Percentiles rank a stretch among this genome's conserved stretches.
Conservation (phyloP, 2,888 invertebrate species). For the Orthosia gothica region DNA sequence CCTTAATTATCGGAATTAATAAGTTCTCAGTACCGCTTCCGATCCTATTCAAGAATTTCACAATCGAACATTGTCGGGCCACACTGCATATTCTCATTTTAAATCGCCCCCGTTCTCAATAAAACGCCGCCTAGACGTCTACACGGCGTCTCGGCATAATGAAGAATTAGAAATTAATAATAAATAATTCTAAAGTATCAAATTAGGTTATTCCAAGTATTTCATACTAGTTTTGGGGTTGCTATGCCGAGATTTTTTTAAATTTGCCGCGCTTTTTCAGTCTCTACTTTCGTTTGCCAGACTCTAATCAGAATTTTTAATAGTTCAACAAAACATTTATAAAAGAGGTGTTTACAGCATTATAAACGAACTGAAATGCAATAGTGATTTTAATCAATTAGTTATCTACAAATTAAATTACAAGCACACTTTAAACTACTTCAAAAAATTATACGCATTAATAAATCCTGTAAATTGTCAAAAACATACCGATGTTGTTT, state of each 20-base stretch:
- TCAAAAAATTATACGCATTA: not conserved
- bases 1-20: constrained; percentile 23
- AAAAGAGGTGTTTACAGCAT: not conserved
- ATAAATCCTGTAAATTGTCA: not conserved
- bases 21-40: constrained; percentile 13
- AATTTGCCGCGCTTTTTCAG: no score
- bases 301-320: not conserved
- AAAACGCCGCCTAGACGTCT: constrained; percentile 79
- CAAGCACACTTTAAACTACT: not conserved
- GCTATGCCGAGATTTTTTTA: no score
- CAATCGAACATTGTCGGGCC: constrained; percentile 74
- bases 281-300: no score
- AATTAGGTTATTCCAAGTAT: no score
- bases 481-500: not conserved
- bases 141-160: constrained; percentile 74
- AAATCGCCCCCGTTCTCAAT: constrained; percentile 76
- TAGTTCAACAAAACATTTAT: not conserved
- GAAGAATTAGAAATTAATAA: no score
- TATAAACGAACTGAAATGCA: not conserved
- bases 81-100: constrained; percentile 86
- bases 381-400: not conserved
- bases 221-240: no score
- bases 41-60: constrained; percentile 51
- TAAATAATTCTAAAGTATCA: no score
- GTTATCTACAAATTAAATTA: not conserved